phyloP scores from a whole-genome alignment of 2,797 vertebrate genomes.

The Esox masquinongy region DNA sequence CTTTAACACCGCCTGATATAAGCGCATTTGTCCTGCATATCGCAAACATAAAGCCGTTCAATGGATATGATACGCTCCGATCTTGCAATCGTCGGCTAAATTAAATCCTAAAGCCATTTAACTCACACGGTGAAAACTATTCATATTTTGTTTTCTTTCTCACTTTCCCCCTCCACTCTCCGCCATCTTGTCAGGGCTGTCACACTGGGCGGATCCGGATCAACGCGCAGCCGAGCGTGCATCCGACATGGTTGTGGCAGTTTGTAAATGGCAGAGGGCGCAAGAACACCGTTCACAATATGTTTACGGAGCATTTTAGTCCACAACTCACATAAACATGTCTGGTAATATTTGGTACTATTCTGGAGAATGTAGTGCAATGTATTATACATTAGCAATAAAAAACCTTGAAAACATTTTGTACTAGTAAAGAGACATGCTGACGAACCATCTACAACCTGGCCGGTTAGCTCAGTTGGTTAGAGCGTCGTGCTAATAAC shows the following conservation, averaged over 20 bases:
- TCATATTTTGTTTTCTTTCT: conserved; percentile 71
- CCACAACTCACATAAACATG: background rate
- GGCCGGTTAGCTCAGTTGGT: conserved; percentile 52
- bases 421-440: too few species aligned
- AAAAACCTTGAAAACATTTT: too few species aligned
- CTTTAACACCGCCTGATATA: conserved; percentile 29
- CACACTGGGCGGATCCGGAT: conserved; percentile 67
- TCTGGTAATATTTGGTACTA: background rate
- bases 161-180: conserved; percentile 72
- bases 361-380: background rate
- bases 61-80: background rate
- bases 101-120: background rate
- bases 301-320: background rate
- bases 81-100: background rate
- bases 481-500: conserved; percentile 63
- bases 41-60: conserved; percentile 33
- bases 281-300: background rate
- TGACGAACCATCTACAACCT: background rate
- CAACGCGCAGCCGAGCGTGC: conserved; percentile 6
- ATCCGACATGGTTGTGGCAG: too few species aligned
- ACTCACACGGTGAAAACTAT: conserved; percentile 23
- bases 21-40: conserved; percentile 47
- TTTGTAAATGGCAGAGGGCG: background rate
- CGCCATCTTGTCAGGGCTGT: conserved; percentile 82
- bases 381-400: too few species aligned